These are phyloP conservation scores for Pterobdella sp. DNA, from an alignment of 2,888 invertebrate genomes.

Conservation along the genomic window DNA sequence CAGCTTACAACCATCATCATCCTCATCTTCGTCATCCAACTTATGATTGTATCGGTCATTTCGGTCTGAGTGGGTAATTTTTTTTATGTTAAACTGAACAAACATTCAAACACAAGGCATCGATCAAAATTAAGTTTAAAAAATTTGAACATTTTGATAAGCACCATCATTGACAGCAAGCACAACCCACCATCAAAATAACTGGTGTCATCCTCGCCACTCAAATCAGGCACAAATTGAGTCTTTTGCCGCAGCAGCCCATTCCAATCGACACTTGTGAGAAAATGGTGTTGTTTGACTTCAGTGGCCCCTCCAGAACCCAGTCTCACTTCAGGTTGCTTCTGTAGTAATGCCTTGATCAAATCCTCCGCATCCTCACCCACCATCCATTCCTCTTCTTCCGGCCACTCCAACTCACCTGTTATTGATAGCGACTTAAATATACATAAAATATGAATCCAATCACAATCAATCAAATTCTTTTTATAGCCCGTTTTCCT, in stretches of 20 bases:
- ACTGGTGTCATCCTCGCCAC: constrained; percentile 82
- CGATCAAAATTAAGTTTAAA: not conserved
- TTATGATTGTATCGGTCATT: constrained; percentile 58
- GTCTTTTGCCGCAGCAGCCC: constrained; percentile 89
- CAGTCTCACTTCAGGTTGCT: constrained; percentile 83
- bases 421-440: too few species aligned
- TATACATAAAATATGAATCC: too few species aligned
- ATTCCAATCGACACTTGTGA: constrained; percentile 88
- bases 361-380: constrained; percentile 85
- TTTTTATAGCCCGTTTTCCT: too few species aligned
- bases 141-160: not conserved
- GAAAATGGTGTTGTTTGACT: constrained; percentile 92
- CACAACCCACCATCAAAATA: constrained; percentile 85
- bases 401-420: constrained; percentile 98
- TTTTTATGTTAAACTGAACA: not conserved
- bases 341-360: constrained; percentile 77
- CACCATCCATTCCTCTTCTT: constrained; percentile 77
- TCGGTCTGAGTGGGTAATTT: constrained; percentile 23
- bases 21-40: constrained; percentile 44
- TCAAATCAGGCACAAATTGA: constrained; percentile 94
- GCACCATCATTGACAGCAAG: not conserved
- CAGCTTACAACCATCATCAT: constrained; percentile 65
- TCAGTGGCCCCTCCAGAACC: constrained; percentile 68
- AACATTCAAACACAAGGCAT: not conserved
- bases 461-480: too few species aligned